Evolutionary conservation across 2,888 invertebrate species (phyloP), one percentile per base, ranked within the genome.

Genomic region (Rotaria magnacalcarata): DNA sequence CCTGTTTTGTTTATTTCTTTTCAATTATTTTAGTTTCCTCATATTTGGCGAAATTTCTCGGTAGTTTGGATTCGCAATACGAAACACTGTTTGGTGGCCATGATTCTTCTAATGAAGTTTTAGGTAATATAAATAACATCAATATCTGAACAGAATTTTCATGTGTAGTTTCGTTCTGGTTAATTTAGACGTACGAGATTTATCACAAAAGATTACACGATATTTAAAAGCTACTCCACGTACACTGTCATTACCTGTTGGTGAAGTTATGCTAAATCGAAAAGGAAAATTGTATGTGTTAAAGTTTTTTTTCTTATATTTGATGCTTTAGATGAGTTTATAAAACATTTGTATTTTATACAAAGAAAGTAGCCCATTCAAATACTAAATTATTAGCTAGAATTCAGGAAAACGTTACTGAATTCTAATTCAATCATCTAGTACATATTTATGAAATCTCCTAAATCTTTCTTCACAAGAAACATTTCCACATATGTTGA

Each of bases 241-340:
- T n/a, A 80, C 75, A 47, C 34, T 80, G 7, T 16, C 75, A 8
- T 47, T 80, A 80, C 75, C 75, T 80, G 47, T 80, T 43, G 75
- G 75, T 21, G 75, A 80, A 80, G 75, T 80, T 16, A 80, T 80
- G 75, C 47, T 80, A 1, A 80, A 80, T 80, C 41, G 75, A 47
- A 80, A 80, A 80, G 75, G 75, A 47, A 16, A 41, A 43, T 80
- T 80, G 75, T 80, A 80, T 24, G 75, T 16, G 50, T 50, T 50
- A 1, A 11, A 8, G 50, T 50, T 50, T 50, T 50, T 11, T 50
- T 3, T 50, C 50, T 50, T 14, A 50, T 50, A 34, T 34, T 2
- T 34, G 34, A 34, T 34, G 34, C 34, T 2, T 1, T 34, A 34
- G 2, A 34, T 34, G 1, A 34, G 34, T 34, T 34, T 34, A 34